Conservation (phyloP, 2,113 vertebrate species). For the Sebastes schlegelii region DNA sequence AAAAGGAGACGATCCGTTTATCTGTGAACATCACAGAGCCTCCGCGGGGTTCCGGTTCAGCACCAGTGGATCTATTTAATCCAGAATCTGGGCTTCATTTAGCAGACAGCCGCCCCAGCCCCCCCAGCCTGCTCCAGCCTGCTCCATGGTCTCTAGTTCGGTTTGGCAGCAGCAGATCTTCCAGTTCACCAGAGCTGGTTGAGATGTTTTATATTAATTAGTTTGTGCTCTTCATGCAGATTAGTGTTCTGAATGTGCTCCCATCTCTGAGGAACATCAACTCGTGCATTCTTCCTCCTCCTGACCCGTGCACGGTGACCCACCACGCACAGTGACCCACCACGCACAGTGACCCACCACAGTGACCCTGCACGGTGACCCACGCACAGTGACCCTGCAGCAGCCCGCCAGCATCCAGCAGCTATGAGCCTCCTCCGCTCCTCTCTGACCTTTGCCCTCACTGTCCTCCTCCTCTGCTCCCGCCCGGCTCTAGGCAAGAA, state of each 20-base stretch:
- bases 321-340: too few species aligned
- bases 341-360: too few species aligned
- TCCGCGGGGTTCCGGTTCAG: slow-evolving; percentile 8
- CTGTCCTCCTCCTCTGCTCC: slow-evolving; percentile 78
- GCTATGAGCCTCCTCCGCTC: slow-evolving; percentile 34
- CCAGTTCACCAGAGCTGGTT: too few species aligned
- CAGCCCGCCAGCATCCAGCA: background rate
- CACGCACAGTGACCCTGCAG: too few species aligned
- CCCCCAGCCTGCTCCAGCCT: too few species aligned
- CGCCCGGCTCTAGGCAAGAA: slow-evolving; percentile 86
- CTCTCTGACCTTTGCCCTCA: slow-evolving; percentile 66
- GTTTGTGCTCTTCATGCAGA: too few species aligned
- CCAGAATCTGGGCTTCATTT: too few species aligned
- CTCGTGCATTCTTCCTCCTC: background rate
- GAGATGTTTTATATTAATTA: too few species aligned
- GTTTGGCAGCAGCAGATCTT: too few species aligned
- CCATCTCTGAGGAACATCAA: slow-evolving; percentile 4
- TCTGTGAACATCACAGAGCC: background rate
- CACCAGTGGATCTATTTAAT: background rate
- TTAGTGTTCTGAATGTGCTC: background rate
- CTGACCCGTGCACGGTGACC: background rate
- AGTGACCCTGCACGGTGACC: too few species aligned
- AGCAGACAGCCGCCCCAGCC: too few species aligned
- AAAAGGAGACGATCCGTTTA: background rate
- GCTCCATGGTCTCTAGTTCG: too few species aligned